Base-by-base conservation (phyloP, 1,140 invertebrate species). In the Samia ricini region DNA sequence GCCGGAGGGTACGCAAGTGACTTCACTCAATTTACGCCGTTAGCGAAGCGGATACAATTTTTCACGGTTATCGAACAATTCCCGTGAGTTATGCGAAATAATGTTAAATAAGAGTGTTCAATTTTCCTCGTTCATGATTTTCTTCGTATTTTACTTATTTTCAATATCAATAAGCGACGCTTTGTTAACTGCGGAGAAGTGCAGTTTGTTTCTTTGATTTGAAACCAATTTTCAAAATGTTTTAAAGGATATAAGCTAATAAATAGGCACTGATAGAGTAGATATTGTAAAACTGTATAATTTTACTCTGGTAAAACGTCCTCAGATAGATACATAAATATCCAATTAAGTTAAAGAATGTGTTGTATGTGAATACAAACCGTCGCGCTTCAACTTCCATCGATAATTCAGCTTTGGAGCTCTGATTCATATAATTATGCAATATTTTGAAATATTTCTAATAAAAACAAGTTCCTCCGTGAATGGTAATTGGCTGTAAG, bases 1-100 rank as follows among this genome's bases (percentile, higher is more conserved):
- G 21, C 7, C 20, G 42, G 12, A n/a, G 24, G 42, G n/a, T 15
- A 15, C 26, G 21, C 55, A 49, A 50, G 64, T 56, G 19, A 64
- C 63, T 78, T 77, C 81, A 87, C 84, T 86, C 76, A 83, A 86
- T 86, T 86, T 84, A 72, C 71, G 55, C 71, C 64, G 79, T 82
- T 81, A 81, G 68, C 63, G 61, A 56, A 10, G 18, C 49, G 5
- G 63, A 61, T 68, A 77, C 74, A 63, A 80, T 81, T 81, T 80
- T 81, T 79, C 77, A 79, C 79, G 74, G 79, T 73, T 76, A 81
- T 80, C 77, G 72, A 77, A 71, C 77, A 79, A 78, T 76, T 68
- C 33, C 55, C 62, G 64, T 23, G 66, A 60, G 52, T 51, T 4
- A 52, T 21, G 61, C 61, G 50, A 33, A 81, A 83, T 71, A 56